Conservation (phyloP, 2,888 invertebrate species). For the Cheilosia variabilis region DNA sequence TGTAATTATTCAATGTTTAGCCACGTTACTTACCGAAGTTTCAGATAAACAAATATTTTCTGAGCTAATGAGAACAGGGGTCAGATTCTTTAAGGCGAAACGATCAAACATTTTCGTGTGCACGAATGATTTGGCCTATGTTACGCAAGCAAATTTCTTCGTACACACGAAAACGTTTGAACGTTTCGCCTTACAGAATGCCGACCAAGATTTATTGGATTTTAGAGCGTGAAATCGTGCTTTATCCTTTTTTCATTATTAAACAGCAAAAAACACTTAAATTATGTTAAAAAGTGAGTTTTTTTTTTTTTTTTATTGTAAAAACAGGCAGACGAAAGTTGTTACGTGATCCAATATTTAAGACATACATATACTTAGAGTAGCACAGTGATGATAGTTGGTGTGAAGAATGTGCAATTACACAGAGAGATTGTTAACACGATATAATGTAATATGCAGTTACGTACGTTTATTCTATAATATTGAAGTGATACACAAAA, state of each 20-base stretch:
- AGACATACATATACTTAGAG: slow-evolving; percentile 20
- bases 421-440: slow-evolving; percentile 37
- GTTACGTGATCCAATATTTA: slow-evolving; percentile 7
- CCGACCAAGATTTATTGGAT: slow-evolving; percentile 1
- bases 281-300: slow-evolving; percentile 4
- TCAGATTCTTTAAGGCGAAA: no score
- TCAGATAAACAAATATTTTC: slow-evolving; percentile 13
- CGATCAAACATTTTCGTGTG: no score
- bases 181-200: no score
- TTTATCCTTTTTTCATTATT: not conserved
- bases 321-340: not conserved
- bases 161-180: no score
- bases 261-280: slow-evolving; percentile 29
- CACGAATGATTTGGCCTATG: no score
- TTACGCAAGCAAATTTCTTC: no score
- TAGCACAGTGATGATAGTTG: slow-evolving; percentile 8
- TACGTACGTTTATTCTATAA: slow-evolving; percentile 16
- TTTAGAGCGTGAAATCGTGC: not conserved
- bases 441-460: slow-evolving; percentile 1
- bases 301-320: no score
- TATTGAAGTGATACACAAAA: slow-evolving; percentile 40
- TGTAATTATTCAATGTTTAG: slow-evolving; percentile 10
- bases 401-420: slow-evolving; percentile 49
- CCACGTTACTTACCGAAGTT: slow-evolving; percentile 52
- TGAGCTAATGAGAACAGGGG: not conserved